Conservation (phyloP, 2,113 vertebrate genomes). For the Phainopepla nitens region DNA sequence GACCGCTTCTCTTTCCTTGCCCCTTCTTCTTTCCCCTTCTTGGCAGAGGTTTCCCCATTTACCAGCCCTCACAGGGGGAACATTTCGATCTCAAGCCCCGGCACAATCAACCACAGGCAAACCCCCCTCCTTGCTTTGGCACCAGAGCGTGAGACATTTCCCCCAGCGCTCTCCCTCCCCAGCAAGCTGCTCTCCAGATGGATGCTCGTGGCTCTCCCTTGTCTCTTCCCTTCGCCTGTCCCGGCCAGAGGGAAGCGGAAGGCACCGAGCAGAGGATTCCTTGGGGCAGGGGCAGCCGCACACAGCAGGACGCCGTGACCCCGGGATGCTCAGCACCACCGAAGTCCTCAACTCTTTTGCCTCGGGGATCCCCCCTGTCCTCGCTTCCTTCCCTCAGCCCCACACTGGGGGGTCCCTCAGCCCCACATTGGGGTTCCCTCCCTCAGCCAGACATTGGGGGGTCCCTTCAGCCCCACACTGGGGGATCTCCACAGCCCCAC, state of each 20-base stretch:
- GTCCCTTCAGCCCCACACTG: background rate
- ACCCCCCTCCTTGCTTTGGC: background rate
- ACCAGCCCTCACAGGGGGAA: background rate
- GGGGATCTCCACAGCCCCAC: background rate
- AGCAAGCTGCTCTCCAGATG: conserved; percentile 35
- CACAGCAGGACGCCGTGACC: background rate
- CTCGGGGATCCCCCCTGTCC: background rate
- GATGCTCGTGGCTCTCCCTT: background rate
- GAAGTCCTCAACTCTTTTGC: background rate
- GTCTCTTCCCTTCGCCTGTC: background rate
- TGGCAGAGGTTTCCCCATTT: background rate
- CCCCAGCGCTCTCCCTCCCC: background rate
- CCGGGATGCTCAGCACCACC: background rate
- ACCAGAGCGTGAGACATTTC: background rate
- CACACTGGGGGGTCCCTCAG: rapidly evolving
- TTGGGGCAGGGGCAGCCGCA: background rate
- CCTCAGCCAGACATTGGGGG: background rate
- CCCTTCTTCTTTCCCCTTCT: background rate
- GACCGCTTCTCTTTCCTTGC: background rate
- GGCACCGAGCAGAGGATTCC: background rate
- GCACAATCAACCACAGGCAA: background rate
- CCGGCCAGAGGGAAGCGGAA: background rate
- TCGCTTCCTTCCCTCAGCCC: background rate
- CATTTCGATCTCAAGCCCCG: conserved; percentile 23
- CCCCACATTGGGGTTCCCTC: background rate